These are phyloP conservation scores for Drosophila obscura DNA, from an alignment of 1,140 invertebrate species.

Conservation along the genomic window DNA sequence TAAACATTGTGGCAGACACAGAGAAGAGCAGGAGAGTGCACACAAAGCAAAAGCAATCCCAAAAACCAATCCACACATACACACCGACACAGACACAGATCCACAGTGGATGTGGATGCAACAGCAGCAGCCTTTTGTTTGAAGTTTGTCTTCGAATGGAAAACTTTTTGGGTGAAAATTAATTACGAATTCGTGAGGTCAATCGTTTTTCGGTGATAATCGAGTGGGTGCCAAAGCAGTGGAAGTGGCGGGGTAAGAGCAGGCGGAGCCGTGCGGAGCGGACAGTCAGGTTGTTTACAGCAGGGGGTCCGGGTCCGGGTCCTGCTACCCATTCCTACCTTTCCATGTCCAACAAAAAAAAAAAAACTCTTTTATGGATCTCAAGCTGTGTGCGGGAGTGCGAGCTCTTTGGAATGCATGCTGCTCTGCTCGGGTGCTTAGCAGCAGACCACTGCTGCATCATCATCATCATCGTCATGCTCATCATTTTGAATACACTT, in stretches of 20 bases:
- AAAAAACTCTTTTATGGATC: constrained; percentile 6
- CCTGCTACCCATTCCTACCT: background rate
- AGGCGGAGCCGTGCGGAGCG: background rate
- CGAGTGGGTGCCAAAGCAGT: constrained; percentile 73
- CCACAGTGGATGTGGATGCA: background rate
- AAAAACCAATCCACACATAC: constrained; percentile 52
- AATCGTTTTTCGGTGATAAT: constrained; percentile 82
- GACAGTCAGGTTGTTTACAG: constrained; percentile 59
- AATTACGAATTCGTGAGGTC: constrained; percentile 82
- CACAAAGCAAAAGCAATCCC: constrained; percentile 59
- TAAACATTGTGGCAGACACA: constrained; percentile 69
- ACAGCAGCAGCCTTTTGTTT: constrained; percentile 64
- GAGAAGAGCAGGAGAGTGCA: constrained; percentile 21
- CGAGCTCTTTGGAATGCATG: constrained; percentile 19
- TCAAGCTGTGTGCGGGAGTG: constrained; percentile 59
- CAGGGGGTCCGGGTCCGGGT: constrained; percentile 18
- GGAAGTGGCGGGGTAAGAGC: constrained; percentile 4
- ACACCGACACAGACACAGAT: constrained; percentile 5
- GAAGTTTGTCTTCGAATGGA: constrained; percentile 82
- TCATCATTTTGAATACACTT: too few relatives aligned
- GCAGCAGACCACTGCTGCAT: constrained; percentile 16
- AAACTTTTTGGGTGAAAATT: constrained; percentile 80
- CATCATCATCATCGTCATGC: constrained; percentile 1
- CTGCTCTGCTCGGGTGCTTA: constrained; percentile 39
- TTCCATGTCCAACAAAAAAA: constrained; percentile 1